Percentiles rank a stretch among this genome's conserved stretches.
phyloP scores from a whole-genome alignment of 2,888 invertebrate species.

The Chromoteleia sp. region DNA sequence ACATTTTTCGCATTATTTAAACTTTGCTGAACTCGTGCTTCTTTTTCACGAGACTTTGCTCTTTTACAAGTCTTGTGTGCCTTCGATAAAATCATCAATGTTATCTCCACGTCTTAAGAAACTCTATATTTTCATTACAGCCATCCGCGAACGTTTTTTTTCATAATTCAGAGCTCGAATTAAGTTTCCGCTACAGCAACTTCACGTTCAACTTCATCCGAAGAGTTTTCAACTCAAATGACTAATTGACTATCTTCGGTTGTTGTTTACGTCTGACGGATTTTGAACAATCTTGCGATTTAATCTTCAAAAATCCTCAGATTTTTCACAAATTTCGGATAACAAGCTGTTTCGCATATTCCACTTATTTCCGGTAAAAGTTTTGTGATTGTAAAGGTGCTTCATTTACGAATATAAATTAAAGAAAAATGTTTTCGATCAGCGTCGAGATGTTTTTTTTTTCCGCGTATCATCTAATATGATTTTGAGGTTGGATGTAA shows the following conservation, averaged over 20 bases:
- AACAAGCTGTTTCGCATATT: no score
- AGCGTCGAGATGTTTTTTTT: constrained; percentile 10
- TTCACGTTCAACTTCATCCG: constrained; percentile 49
- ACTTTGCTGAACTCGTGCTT: constrained; percentile 49
- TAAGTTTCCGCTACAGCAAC: constrained; percentile 43
- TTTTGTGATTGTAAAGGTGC: no score
- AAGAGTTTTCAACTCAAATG: constrained; percentile 46
- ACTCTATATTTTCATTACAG: constrained; percentile 64
- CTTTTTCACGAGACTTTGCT: constrained; percentile 57
- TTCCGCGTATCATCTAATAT: constrained; percentile 18
- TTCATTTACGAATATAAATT: no score
- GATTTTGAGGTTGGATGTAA: constrained; percentile 38
- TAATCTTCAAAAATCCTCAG: constrained; percentile 9
- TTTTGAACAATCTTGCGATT: constrained; percentile 43
- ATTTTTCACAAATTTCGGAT: neutral
- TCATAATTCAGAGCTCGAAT: constrained; percentile 46
- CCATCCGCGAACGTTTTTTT: constrained; percentile 34
- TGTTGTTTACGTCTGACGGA: constrained; percentile 26
- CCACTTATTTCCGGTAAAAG: no score
- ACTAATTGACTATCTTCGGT: constrained; percentile 50
- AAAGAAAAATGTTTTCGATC: no score
- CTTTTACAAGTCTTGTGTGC: constrained; percentile 51
- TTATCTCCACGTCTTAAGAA: constrained; percentile 58
- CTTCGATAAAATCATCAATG: constrained; percentile 65
- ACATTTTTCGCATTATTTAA: constrained; percentile 65